A percentile compares a stretch with the other conserved stretches of the same genome.
Evolutionary conservation across 2,113 vertebrate species (phyloP).

Genomic region (Pitta sordida): DNA sequence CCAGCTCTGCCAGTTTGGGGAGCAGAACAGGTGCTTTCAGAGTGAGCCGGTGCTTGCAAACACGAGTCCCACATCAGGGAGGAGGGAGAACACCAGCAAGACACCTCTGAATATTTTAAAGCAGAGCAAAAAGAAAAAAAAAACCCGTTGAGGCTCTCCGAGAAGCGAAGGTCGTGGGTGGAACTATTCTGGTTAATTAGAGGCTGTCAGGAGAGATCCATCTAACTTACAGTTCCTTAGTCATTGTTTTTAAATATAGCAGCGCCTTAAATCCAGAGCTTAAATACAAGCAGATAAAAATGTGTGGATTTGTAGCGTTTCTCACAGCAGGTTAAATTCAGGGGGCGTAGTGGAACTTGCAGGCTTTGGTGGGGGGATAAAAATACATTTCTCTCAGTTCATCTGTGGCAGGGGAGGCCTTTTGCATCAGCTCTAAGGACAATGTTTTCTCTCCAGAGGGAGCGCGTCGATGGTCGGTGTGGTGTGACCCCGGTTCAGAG

Average conservation of each 20-base stretch:
- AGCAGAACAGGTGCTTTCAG: neutral
- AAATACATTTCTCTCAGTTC: conserved; percentile 25
- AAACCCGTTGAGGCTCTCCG: neutral
- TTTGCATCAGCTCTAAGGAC: neutral
- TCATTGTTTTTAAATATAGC: conserved; percentile 66
- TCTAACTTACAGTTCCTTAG: conserved; percentile 55
- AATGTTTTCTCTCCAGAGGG: fast-evolving
- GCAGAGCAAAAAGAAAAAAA: neutral
- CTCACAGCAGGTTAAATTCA: conserved; percentile 59
- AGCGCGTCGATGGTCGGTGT: fast-evolving
- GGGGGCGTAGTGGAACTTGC: conserved; percentile 26
- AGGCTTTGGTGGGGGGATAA: conserved; percentile 7
- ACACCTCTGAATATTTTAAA: neutral
- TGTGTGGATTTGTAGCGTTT: conserved; percentile 24
- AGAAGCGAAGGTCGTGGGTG: conserved; percentile 38
- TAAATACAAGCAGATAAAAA: neutral
- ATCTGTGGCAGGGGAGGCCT: neutral
- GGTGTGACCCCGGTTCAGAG: neutral
- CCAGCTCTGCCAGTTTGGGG: neutral
- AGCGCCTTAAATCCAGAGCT: conserved; percentile 1
- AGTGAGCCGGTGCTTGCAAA: neutral
- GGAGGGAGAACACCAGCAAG: neutral
- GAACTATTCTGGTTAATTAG: conserved; percentile 57
- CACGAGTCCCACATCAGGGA: neutral
- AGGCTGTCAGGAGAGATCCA: conserved; percentile 22